Conservation (phyloP, 2,888 invertebrate genomes). For the Ornithoptera priamus region DNA sequence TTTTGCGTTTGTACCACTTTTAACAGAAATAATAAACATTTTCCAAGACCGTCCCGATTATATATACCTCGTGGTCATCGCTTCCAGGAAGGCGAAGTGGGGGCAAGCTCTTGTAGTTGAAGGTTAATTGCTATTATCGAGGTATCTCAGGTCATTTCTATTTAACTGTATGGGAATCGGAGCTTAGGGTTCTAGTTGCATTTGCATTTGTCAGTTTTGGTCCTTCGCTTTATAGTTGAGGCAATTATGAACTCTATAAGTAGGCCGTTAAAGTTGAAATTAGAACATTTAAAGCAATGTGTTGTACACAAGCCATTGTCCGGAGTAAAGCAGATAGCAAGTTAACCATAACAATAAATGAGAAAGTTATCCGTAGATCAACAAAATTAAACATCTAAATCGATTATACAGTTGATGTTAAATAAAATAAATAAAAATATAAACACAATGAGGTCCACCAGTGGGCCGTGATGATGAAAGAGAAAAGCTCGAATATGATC, state of each 20-base stretch:
- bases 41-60: constrained; percentile 1
- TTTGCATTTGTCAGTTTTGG: constrained; percentile 17
- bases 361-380: too few species aligned
- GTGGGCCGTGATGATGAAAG: too few species aligned
- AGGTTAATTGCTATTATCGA: constrained; percentile 28
- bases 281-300: too few species aligned
- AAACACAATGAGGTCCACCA: too few species aligned
- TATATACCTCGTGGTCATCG: neutral
- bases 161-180: constrained; percentile 23
- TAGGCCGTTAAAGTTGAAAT: neutral
- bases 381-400: too few species aligned
- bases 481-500: too few species aligned
- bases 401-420: too few species aligned
- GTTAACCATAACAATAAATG: too few species aligned
- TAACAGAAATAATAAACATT: neutral
- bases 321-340: too few species aligned
- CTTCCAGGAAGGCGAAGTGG: constrained; percentile 19
- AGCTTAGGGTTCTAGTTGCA: constrained; percentile 8
- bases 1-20: too few species aligned
- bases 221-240: neutral
- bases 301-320: too few species aligned
- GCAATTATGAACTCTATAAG: neutral
- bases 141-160: constrained; percentile 25
- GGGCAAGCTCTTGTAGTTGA: constrained; percentile 19
- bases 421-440: too few species aligned